Evolutionary conservation across 2,113 vertebrate genomes (phyloP).

Genomic region (Dendrocopos noguchii): DNA sequence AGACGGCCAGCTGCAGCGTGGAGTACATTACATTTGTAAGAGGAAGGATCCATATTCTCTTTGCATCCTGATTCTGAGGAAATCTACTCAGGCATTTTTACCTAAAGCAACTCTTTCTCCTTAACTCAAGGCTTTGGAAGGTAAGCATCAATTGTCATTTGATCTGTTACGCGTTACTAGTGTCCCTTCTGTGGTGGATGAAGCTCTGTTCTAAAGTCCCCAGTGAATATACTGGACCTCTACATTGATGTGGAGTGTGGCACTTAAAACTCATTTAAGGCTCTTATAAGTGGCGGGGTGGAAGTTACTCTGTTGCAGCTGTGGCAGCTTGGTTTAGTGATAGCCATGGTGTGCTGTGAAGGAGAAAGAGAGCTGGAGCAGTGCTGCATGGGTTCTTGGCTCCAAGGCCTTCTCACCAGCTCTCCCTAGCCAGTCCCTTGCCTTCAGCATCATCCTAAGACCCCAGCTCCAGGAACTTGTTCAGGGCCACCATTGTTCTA

Average conservation of each 20-base stretch:
- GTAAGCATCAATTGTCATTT: neutral
- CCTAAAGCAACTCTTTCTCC: neutral
- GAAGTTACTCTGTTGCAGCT: neutral
- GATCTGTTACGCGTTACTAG: neutral
- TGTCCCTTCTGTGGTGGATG: neutral
- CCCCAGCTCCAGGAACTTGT: neutral
- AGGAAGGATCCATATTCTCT: neutral
- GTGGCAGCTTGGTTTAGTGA: neutral
- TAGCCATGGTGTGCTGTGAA: neutral
- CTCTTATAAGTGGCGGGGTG: neutral
- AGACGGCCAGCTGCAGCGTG: neutral
- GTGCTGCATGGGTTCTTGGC: neutral
- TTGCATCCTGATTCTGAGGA: neutral
- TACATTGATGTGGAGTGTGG: neutral
- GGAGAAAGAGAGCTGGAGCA: neutral
- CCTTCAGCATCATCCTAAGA: neutral
- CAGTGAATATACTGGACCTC: neutral
- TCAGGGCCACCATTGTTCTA: neutral
- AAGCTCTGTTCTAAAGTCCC: neutral
- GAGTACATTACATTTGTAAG: neutral
- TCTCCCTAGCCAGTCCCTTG: neutral
- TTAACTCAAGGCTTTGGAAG: neutral
- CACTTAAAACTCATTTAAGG: rapidly evolving
- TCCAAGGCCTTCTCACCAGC: neutral
- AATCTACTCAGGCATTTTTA: neutral